Base-by-base conservation (phyloP, 37 sponge, comb jelly and placozoan species). In the Tethya wilhelma region DNA sequence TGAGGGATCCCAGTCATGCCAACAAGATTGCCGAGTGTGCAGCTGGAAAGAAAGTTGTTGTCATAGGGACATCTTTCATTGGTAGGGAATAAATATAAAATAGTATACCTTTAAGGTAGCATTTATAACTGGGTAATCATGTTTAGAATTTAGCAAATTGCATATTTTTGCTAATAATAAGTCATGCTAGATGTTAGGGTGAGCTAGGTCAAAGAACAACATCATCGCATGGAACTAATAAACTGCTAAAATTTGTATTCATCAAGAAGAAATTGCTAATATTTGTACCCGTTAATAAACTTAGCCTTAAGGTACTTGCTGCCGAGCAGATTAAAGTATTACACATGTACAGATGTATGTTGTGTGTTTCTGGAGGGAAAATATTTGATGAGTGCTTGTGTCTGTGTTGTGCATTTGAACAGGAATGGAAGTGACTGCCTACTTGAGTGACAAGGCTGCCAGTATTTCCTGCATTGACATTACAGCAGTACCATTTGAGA, bases 1-100 rank as follows among this genome's bases (percentile, higher is more conserved):
- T 95, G 34, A 66, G 96, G 11, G 90, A 86, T 14, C 90, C 90
- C 4, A 40, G 67, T 22, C 80, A 95, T 59, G 96, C 85, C 37
- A 92, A 95, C 69, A 66, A 73, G 44, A 93, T 94, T 40, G 93
- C 76, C 55, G 56, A 31, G 7, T 33, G 38, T 7, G 81, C 82
- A 23, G 59, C 20, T 20, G 92, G 87, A 19, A 96, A 96, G 87
- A 84, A 74, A 17, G 91, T 96, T 38, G 94, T 94, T 1, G 38
- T 96, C 64, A 88, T 96, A 34, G 97, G 97, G 28, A 89, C 94
- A 33, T 95, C 95, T 5, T 96, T 96, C 74, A 96, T 96, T 67
- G 95, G 95, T 89, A 22, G 59, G 34, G 42, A 2, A 4, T 11
- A 62, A 11, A 9, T 23, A 34, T 67, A 19, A 59, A 9, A 67